These are phyloP conservation scores for Monochamus alternatus DNA, from an alignment of 2,888 invertebrate genomes.

Conservation along the genomic window DNA sequence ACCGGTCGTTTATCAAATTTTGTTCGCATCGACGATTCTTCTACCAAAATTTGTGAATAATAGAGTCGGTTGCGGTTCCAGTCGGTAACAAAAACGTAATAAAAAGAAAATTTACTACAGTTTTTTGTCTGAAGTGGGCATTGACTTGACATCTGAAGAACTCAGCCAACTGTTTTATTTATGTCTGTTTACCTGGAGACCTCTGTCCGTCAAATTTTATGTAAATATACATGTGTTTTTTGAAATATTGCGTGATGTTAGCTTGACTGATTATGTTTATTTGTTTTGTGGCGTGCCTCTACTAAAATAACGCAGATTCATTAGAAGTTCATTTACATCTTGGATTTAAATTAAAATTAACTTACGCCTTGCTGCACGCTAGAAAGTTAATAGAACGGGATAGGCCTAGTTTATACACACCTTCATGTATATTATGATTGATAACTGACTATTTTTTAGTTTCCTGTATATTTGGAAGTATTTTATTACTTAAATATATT, in stretches of 20 bases:
- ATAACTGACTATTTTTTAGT: constrained; percentile 9
- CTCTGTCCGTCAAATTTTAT: constrained; percentile 40
- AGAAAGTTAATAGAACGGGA: constrained; percentile 19
- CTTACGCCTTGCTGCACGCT: constrained; percentile 14
- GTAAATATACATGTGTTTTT: constrained; percentile 35
- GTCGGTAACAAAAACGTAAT: constrained; percentile 64
- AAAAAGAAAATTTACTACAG: constrained; percentile 68
- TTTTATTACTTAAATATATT: no score
- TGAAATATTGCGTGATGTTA: constrained; percentile 37
- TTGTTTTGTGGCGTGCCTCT: constrained; percentile 33
- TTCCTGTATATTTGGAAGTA: neutral
- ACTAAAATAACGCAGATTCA: constrained; percentile 32
- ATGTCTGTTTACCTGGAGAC: constrained; percentile 44
- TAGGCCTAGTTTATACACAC: constrained; percentile 24
- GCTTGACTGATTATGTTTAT: constrained; percentile 39
- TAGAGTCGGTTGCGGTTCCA: constrained; percentile 63
- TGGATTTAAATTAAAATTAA: constrained; percentile 30
- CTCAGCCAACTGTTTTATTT: constrained; percentile 40
- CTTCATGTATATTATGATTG: constrained; percentile 30
- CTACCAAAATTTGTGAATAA: constrained; percentile 68
- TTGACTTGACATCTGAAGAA: constrained; percentile 62
- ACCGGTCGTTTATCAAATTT: constrained; percentile 67
- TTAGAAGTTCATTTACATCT: constrained; percentile 36
- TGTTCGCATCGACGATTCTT: constrained; percentile 63
- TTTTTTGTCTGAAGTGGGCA: constrained; percentile 65